Evolutionary conservation across 2,888 invertebrate genomes (phyloP), one percentile per base, ranked within the genome.

Genomic region (Macrophya annulata): DNA sequence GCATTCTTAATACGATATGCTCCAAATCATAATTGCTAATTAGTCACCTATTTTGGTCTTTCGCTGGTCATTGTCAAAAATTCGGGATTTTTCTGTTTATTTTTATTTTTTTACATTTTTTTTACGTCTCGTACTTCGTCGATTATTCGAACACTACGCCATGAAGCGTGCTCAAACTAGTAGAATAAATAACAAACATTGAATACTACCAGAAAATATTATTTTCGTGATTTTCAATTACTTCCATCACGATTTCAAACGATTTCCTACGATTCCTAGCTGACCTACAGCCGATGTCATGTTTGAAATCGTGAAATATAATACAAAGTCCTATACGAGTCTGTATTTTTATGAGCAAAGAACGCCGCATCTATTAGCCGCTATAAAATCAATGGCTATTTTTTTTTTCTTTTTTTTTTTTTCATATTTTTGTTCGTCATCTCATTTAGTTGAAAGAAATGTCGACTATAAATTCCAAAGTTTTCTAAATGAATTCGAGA

Each of bases 401-500:
- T 45, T 17, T 62, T 5, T 72, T 72, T 3, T n/a, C 40, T 15
- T 21, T 45, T 17, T 62, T 5, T 72, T 72, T 3, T n/a, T n/a
- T 15, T 37, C 37, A 37, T 71, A 31, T 40, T 71, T 31, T 4
- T 25, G 43, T 45, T 74, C 17, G 40, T 43, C 21, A n/a, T n/a
- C n/a, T 45, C 4, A 74, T 74, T 74, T 37, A 17, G 15, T 71
- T 40, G 0, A 68, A 1, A 37, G 31, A 68, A 15, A 37, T 37
- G 17, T 68, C 68, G 68, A 68, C 31, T 37, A 68, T 25, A 68
- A 68, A 74, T 43, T 51, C n/a, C 40, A 71, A 37, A 15, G 71
- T 83, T 51, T 83, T 83, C 25, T 45, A 68, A 37, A 71, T 31
- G n/a, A 17, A 68, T 71, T 21, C 31, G 59, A 51, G n/a, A 74